These are phyloP conservation scores for Stictocephala bisonia DNA, from an alignment of 2,888 invertebrate genomes.

Conservation along the genomic window DNA sequence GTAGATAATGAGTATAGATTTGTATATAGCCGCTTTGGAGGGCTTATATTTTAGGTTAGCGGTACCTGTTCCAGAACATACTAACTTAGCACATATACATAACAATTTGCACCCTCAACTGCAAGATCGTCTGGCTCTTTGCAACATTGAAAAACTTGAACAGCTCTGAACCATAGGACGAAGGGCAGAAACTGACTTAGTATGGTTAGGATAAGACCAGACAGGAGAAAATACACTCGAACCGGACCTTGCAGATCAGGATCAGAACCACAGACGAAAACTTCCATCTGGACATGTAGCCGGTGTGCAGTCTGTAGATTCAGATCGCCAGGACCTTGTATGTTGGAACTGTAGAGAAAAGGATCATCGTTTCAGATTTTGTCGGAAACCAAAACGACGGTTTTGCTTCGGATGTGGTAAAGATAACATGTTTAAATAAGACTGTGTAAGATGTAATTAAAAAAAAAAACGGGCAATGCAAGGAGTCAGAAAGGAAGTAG, in stretches of 20 bases:
- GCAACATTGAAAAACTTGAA: neutral
- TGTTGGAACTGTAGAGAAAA: constrained; percentile 35
- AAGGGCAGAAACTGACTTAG: neutral
- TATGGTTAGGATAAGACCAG: neutral
- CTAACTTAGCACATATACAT: neutral
- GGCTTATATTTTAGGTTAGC: constrained; percentile 52
- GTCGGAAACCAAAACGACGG: neutral
- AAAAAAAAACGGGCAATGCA: constrained; percentile 36
- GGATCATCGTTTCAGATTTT: constrained; percentile 19
- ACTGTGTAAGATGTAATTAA: neutral
- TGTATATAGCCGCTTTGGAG: constrained; percentile 55
- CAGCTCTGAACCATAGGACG: neutral
- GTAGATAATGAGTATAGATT: constrained; percentile 56
- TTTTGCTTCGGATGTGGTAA: constrained; percentile 25
- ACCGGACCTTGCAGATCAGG: constrained; percentile 47
- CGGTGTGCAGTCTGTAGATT: no score
- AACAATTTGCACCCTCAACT: constrained; percentile 15
- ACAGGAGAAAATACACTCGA: constrained; percentile 19
- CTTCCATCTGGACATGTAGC: constrained; percentile 2
- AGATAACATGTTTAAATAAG: neutral
- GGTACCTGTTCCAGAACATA: neutral
- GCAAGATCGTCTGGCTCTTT: neutral
- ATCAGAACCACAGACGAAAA: neutral
- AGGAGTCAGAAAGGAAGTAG: neutral
- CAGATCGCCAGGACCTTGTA: no score